Conservation (phyloP, 2,113 vertebrate species). For the Polyodon spathula region DNA sequence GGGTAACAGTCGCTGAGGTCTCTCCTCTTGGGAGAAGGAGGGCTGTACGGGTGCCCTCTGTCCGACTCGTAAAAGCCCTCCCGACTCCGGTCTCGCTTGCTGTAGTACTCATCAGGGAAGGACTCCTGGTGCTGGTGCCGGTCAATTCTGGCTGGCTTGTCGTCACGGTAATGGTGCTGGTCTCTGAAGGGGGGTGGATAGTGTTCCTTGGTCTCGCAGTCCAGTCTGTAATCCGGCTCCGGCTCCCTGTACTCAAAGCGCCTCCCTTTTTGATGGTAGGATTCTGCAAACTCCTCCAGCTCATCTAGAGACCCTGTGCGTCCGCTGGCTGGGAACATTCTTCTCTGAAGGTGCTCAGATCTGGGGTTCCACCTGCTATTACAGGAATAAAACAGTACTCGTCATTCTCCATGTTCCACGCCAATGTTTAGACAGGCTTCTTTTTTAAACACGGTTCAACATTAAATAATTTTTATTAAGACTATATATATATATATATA, state of each 20-base stretch:
- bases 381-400: background rate
- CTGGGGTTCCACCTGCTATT: constrained; percentile 73
- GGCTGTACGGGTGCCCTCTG: constrained; percentile 58
- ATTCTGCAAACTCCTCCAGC: constrained; percentile 76
- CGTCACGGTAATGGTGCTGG: constrained; percentile 29
- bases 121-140: constrained; percentile 39
- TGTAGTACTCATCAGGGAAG: constrained; percentile 51
- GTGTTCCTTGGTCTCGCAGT: constrained; percentile 38
- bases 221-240: constrained; percentile 46
- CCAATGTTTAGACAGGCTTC: background rate
- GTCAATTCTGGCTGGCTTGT: constrained; percentile 42
- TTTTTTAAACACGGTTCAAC: background rate
- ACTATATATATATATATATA: too few species aligned
- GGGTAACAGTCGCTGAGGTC: constrained; percentile 58
- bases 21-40: constrained; percentile 60
- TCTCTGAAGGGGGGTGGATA: constrained; percentile 42
- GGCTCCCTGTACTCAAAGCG: constrained; percentile 40
- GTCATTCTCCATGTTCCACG: background rate
- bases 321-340: constrained; percentile 66
- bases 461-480: background rate
- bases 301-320: constrained; percentile 86
- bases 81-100: constrained; percentile 47
- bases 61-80: constrained; percentile 46
- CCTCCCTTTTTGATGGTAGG: constrained; percentile 60
- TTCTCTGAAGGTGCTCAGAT: constrained; percentile 81